phyloP scores from a whole-genome alignment of 1,140 invertebrate genomes.

The Heterodera schachtii region DNA sequence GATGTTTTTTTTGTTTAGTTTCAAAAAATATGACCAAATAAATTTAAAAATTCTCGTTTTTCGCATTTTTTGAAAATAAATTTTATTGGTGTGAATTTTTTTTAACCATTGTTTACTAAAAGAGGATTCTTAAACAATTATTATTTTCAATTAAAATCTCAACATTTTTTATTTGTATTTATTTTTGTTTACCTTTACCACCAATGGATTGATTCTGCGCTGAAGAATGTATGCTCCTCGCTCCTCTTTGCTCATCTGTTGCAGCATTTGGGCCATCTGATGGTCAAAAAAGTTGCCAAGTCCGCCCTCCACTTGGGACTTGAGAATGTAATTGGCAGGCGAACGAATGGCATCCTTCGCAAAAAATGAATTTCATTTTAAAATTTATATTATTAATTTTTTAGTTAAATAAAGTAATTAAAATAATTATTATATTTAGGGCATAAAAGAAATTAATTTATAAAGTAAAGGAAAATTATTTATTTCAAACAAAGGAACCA shows the following conservation, averaged over 20 bases:
- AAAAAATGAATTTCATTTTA: no score
- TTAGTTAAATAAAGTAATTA: no score
- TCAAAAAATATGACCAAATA: no score
- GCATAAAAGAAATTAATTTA: no score
- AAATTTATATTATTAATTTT: no score
- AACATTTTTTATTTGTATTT: background rate
- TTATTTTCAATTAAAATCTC: background rate
- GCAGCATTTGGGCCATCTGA: constrained; percentile 17
- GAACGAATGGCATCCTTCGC: constrained; percentile 7
- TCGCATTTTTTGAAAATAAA: background rate
- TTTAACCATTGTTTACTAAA: no score
- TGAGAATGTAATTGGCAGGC: constrained; percentile 14
- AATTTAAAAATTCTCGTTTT: background rate
- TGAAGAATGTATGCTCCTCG: constrained; percentile 11
- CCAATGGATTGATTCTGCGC: constrained; percentile 6
- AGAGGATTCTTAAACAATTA: background rate
- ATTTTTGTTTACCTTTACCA: constrained; percentile 19
- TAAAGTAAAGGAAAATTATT: no score
- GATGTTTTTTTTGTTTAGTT: no score
- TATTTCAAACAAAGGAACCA: no score
- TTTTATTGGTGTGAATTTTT: no score
- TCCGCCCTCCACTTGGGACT: background rate
- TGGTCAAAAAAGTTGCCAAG: constrained; percentile 22
- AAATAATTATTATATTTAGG: no score
- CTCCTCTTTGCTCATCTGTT: constrained; percentile 15